Evolutionary conservation across 2,888 invertebrate genomes (phyloP), one percentile per base, ranked within the genome.

Genomic region (Falcaria lacertinaria): DNA sequence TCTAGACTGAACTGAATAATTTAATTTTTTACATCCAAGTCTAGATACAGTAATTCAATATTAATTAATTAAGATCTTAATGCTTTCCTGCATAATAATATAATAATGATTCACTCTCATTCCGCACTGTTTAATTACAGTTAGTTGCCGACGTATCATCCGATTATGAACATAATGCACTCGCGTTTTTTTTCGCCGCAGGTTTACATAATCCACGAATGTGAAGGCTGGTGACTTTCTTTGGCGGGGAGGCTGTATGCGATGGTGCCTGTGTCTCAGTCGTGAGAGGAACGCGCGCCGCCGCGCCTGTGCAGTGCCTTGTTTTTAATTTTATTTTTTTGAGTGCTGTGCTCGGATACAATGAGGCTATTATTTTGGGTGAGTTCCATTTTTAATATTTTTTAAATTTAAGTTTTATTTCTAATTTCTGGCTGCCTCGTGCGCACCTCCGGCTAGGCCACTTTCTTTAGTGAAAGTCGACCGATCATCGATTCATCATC

Each of bases 331-430:
- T 73, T 70, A 65, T 64, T 69, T 73, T 68, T 67, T 67, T 56
- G 61, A 74, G 84, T 83, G 82, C 62, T 73, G 82, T 83, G 80
- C 60, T 72, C 74, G 87, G 86, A 85, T 86, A 86, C 74, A 68
- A 89, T 89, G 88, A 79, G 87, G 80, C 81, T 82, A 52, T 69
- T 77, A 69, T 82, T 79, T 83, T 88, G 84, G 88, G 88, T 89
- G 71, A 73, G 88, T 75, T 65, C 17, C 15, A 52, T 60, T 60
- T 58, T 64, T 40, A 19, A 38, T 43, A 50, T 43, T 50, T 44
- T 28, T 28, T 11, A 28, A 2, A 11, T n/a, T n/a, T 28, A 11
- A 11, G 0, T 4, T 28, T 28, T 28, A 19, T 37, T 36, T 44
- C 41, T 16, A 22, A 36, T 11, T 32, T 45, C 40, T 19, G 43